Base-by-base conservation (phyloP, 2,113 vertebrate genomes). In the Burhinus oedicnemus region DNA sequence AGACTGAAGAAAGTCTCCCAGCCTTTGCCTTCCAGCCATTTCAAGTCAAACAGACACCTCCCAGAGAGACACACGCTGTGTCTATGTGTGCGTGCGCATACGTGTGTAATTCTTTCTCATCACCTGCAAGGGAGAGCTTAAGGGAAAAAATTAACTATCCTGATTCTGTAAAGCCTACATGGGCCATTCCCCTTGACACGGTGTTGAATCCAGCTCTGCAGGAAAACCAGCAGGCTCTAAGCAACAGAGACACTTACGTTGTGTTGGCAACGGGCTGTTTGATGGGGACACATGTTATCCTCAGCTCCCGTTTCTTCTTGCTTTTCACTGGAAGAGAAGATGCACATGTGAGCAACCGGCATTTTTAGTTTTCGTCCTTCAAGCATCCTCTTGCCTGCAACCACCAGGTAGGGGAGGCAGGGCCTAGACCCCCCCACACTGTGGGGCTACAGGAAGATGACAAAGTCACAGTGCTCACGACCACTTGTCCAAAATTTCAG, bases 271-370 rank as follows among this genome's bases (percentile, higher is more conserved):
- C 85, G 0, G 97, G 96, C 3, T 98, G 98, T 77, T 98, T 99
- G 96, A 97, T 96, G 77, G 96, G 96, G 88, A 94, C 52, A 57
- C 98, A 97, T 58, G 97, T 91, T 94, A 98, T 98, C 76, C 97
- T 96, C 83, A 99, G 95, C 16, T 98, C 98, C 58, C 97, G 96
- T 75, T 97, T 98, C 95, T 96, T 98, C 96, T 94, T 98, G 93
- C 97, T 47, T 94, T 98, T 98, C 85, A 92, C 98, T 98, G 72
- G 26, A 96, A 94, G n/a, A 49, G 60, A 97, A 69, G 64, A 70
- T 34, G 52, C 22, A 88, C 64, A 51, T 0, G 0, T 86, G 18
- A 97, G 61, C 61, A 69, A 74, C 12, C 3, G 14, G 64, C 21
- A 40, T 27, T 66, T 66, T 38, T 51, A 12, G 12, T 58, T 61